Conservation (phyloP, 2,797 vertebrate genomes). For the Numenius phaeopus region DNA sequence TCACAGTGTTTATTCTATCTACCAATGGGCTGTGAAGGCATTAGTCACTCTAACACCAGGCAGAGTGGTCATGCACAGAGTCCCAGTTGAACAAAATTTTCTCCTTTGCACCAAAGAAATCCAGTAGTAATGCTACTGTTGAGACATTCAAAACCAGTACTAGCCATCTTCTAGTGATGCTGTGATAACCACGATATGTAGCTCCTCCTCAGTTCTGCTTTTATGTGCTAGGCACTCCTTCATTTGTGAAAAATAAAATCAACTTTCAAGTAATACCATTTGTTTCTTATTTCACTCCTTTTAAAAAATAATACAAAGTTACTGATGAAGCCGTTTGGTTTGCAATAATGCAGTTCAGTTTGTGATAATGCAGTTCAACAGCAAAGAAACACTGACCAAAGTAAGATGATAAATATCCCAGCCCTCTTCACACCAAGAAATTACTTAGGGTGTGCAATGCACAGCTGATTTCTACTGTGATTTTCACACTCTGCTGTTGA, state of each 20-base stretch:
- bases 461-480: not conserved
- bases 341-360: not conserved
- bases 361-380: not conserved
- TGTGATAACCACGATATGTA: not conserved
- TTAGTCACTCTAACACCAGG: not conserved
- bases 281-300: not conserved
- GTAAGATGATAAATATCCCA: not conserved
- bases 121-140: not conserved
- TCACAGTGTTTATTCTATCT: not conserved
- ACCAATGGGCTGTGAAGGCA: not conserved
- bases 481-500: not conserved
- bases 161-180: not conserved
- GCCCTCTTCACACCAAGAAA: not conserved
- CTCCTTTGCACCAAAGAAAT: not conserved
- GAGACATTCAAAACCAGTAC: not conserved
- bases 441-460: rapidly evolving
- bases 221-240: not conserved
- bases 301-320: not conserved
- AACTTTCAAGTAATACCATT: not conserved
- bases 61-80: not conserved
- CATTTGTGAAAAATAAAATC: constrained; percentile 21
- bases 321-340: not conserved
- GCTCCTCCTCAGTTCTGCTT: not conserved
- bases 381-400: not conserved
- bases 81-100: not conserved